Evolutionary conservation across 2,797 vertebrate species (phyloP), one percentile per base, ranked within the genome.

Genomic region (Nannoperca obscura): DNA sequence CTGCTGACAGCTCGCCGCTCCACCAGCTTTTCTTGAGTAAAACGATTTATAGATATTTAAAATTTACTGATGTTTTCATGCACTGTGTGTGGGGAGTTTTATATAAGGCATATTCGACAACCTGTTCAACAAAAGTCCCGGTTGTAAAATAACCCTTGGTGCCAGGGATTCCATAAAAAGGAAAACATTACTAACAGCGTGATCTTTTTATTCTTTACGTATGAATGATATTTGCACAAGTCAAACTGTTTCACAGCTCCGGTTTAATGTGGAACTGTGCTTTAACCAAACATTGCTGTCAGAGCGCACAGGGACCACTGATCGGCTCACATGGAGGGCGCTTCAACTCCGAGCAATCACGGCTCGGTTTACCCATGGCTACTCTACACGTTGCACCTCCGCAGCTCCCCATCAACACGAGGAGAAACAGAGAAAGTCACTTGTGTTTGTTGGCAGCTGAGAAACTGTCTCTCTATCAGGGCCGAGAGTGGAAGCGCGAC

Each of bases 21-120:
- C 95, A 95, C 91, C 95, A 93, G 95, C 66, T 96, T 94, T 96
- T 94, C 94, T 95, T 93, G 86, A 93, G 94, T 95, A 94, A 96
- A 96, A 95, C 91, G 88, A 95, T 97, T 97, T 97, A 96, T 96
- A 96, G 95, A 95, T 96, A 95, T 96, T 95, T 94, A 93, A 95
- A 95, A 94, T 94, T 92, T 94, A 87, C 89, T 94, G 93, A 96
- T 96, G 95, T 94, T 96, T 97, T 96, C 95, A 96, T 94, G 94
- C 91, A 92, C 91, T 83, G 85, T 89, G 81, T 91, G 91, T 88
- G 71, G 34, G 76, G 83, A 88, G 63, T 70, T 88, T 95, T 95
- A 91, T 95, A 94, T 95, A 94, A 89, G 91, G 86, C 93, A 91
- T 92, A 91, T 89, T 94, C 87, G 86, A 85, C 86, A 92, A 89